Conservation (phyloP, 2,113 vertebrate species). For the Madoqua kirkii region DNA sequence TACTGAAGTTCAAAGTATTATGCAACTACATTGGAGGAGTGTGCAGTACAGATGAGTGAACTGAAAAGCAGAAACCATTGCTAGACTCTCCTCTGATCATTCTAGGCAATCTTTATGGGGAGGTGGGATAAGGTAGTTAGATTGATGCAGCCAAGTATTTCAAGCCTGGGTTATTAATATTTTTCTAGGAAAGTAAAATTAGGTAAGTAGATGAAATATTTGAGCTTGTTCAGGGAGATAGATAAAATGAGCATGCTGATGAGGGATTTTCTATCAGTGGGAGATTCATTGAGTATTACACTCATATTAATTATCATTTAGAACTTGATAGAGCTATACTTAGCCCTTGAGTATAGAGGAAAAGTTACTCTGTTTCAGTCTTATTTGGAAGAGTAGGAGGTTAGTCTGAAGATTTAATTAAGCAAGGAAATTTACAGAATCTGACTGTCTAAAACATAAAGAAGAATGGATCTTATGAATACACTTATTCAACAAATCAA, state of each 20-base stretch:
- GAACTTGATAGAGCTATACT: background rate
- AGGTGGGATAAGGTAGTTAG: background rate
- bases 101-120: background rate
- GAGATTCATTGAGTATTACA: conserved; percentile 10
- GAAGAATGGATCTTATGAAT: conserved; percentile 33
- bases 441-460: conserved; percentile 29
- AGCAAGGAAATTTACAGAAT: conserved; percentile 17
- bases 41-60: background rate
- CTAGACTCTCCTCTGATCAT: background rate
- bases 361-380: background rate
- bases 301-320: background rate
- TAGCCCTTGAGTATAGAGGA: conserved; percentile 15
- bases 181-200: background rate
- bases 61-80: background rate
- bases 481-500: conserved; percentile 48
- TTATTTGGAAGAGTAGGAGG: background rate
- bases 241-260: background rate
- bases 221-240: background rate
- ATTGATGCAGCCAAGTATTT: background rate
- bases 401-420: conserved; percentile 10
- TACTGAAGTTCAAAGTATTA: background rate
- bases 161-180: background rate
- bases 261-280: background rate
- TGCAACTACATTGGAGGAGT: background rate
- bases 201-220: background rate